These are phyloP conservation scores for Hermatobates lingyangjiaoensis DNA, from an alignment of 1,140 invertebrate species.

Conservation along the genomic window DNA sequence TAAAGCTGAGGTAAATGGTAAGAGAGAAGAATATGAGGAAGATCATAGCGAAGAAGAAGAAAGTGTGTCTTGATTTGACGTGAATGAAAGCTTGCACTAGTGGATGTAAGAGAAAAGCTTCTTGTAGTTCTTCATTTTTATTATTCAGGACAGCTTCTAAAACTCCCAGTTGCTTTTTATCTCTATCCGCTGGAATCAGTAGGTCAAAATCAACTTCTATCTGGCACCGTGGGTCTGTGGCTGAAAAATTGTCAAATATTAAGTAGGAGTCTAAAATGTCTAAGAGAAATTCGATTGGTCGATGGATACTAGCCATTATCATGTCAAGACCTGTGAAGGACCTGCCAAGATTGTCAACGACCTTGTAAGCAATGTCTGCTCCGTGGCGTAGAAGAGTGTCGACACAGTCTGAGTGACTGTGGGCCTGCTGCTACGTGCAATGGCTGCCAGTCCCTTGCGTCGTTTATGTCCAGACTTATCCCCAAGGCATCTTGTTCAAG, in stretches of 20 bases:
- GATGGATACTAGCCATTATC: constrained; percentile 28
- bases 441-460: constrained; percentile 34
- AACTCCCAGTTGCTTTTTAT: constrained; percentile 26
- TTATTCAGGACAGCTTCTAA: constrained; percentile 29
- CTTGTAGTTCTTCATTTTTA: constrained; percentile 26
- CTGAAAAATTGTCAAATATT: constrained; percentile 22
- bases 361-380: constrained; percentile 33
- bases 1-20: background rate
- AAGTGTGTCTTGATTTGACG: constrained; percentile 25
- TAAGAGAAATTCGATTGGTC: constrained; percentile 28
- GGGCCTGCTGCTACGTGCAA: constrained; percentile 37
- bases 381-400: constrained; percentile 32
- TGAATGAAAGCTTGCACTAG: constrained; percentile 27
- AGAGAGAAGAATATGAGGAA: background rate
- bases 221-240: constrained; percentile 26
- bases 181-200: constrained; percentile 23
- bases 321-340: constrained; percentile 26
- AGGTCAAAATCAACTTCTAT: constrained; percentile 29
- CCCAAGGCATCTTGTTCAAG: constrained; percentile 2
- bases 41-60: background rate
- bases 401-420: constrained; percentile 35
- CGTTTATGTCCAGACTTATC: constrained; percentile 24
- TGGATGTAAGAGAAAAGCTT: constrained; percentile 28
- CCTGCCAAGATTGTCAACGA: constrained; percentile 29
- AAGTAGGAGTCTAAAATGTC: constrained; percentile 30